These are phyloP conservation scores for Gambusia holbrooki DNA, from an alignment of 2,113 vertebrate species.

Conservation along the genomic window DNA sequence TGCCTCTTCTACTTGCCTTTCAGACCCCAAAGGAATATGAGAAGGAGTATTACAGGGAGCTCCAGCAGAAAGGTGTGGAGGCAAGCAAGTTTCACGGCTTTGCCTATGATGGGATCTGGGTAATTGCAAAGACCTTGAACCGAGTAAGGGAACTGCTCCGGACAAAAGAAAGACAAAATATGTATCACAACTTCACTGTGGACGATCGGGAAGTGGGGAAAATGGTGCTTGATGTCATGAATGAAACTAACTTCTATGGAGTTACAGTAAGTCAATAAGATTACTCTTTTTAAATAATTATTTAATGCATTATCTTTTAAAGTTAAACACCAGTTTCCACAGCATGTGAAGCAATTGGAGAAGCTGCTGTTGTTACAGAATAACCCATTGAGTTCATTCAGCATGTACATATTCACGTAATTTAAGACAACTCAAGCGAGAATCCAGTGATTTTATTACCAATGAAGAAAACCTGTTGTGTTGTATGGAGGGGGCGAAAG, in stretches of 20 bases:
- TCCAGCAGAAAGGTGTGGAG: conserved; percentile 89
- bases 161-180: conserved; percentile 85
- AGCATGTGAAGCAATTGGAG: not conserved
- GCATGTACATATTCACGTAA: not conserved
- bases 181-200: conserved; percentile 93
- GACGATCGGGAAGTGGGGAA: conserved; percentile 93
- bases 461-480: not conserved
- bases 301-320: too few species aligned
- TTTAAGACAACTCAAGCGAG: not conserved
- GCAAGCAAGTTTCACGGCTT: conserved; percentile 98
- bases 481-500: conserved; percentile 10
- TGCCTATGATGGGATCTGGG: conserved; percentile 99
- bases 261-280: conserved; percentile 89
- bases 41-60: conserved; percentile 90
- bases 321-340: not conserved
- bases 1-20: not conserved
- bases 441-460: not conserved
- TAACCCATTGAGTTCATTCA: not conserved
- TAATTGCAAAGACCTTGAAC: conserved; percentile 94
- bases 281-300: not conserved
- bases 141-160: conserved; percentile 92
- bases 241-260: conserved; percentile 98
- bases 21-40: conserved; percentile 98
- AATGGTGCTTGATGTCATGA: conserved; percentile 97
- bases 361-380: not conserved